Percentiles rank a stretch among this genome's conserved stretches.
Conservation (phyloP, 2,888 invertebrate genomes). For the Bhutanitis thaidina region DNA sequence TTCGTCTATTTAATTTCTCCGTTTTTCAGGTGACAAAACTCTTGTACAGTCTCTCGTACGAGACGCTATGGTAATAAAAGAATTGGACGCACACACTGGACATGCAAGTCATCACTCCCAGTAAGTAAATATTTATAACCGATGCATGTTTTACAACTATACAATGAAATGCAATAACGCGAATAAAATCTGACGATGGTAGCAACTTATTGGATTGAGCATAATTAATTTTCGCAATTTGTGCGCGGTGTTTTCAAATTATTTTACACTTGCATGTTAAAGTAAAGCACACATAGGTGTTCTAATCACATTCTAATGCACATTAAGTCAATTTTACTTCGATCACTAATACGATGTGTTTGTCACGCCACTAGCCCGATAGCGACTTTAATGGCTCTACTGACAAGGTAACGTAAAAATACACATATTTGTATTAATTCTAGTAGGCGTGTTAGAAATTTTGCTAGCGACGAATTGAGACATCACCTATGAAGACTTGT, state of each 20-base stretch:
- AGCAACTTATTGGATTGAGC: conserved; percentile 4
- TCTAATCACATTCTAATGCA: conserved; percentile 35
- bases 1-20: too few species aligned
- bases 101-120: conserved; percentile 86
- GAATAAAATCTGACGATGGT: neutral
- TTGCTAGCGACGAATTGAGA: conserved; percentile 17
- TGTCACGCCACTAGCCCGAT: conserved; percentile 91
- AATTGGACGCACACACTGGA: conserved; percentile 85
- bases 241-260: conserved; percentile 3
- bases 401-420: conserved; percentile 90
- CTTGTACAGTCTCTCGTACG: conserved; percentile 93
- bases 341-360: conserved; percentile 79
- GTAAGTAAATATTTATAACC: conserved; percentile 80
- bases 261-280: conserved; percentile 19
- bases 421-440: conserved; percentile 43
- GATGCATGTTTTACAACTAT: conserved; percentile 46
- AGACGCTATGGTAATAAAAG: conserved; percentile 94
- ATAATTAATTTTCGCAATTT: conserved; percentile 1
- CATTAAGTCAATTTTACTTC: conserved; percentile 44
- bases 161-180: conserved; percentile 16
- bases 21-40: conserved; percentile 89
- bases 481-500: neutral
- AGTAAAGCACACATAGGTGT: conserved; percentile 22
- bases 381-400: conserved; percentile 96
- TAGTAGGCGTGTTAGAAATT: conserved; percentile 39